Evolutionary conservation across 2,888 invertebrate species (phyloP), one percentile per base, ranked within the genome.

Genomic region (Autographa pulchrina): DNA sequence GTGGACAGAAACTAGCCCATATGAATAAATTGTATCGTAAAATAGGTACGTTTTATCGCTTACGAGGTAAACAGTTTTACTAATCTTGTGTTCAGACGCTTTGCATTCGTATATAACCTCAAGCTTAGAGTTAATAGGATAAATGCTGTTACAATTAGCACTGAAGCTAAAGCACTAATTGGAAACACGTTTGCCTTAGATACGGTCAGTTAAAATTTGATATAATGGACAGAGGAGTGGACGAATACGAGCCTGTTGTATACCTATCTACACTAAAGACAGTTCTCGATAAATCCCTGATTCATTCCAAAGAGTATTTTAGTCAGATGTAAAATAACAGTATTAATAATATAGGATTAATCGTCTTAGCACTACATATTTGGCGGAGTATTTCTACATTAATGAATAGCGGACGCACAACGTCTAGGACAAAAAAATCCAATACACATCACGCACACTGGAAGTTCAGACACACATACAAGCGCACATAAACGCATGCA

Each of bases 131-230:
- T 52, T 63, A 68, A 79, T 69, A 65, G 63, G 74, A 76, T 76
- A 38, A 66, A 65, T 38, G 18, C 61, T 68, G 79, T 66, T 65
- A 75, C 78, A 75, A 78, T 78, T 78, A 78, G 75, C 64, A 48
- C 61, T 59, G 64, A 67, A 72, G 61, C 59, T 32, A 59, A 41
- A 72, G 60, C 72, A 78, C 72, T 78, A 78, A 78, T 78, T 78
- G 78, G 68, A 68, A 78, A 78, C 78, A 75, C 58, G 78, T 78
- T 78, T 78, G 48, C 64, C 58, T 59, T 71, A 72, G 78, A 77
- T 77, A 75, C 25, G n/a, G 63, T 56, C 38, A 25, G 5, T 48
- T 59, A 65, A 74, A 59, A 61, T 77, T 77, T 48, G 75, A 77
- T 77, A 60, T 63, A 75, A 54, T 59, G 32, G 65, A 71, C 77